These are phyloP conservation scores for Macrostomum cliftonense DNA, from an alignment of 2,888 invertebrate species.

Conservation along the genomic window DNA sequence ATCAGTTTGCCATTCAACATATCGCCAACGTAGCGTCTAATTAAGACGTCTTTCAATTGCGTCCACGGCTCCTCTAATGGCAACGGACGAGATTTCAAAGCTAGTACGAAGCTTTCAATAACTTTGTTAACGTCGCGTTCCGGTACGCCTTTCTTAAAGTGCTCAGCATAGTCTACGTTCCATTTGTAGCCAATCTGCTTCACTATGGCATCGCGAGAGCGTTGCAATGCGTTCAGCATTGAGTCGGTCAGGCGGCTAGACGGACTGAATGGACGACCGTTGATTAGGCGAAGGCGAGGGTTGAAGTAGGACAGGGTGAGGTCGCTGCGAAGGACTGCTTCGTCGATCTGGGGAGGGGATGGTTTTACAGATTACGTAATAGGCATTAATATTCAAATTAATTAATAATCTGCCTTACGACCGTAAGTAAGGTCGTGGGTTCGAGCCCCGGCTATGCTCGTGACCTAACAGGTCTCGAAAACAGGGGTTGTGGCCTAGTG, in stretches of 20 bases:
- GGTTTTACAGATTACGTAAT: no score
- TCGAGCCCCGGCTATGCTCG: no score
- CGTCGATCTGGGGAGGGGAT: no score
- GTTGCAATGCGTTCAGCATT: background rate
- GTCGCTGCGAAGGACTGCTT: no score
- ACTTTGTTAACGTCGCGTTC: slow-evolving; percentile 2
- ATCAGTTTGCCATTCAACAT: background rate
- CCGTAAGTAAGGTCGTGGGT: no score
- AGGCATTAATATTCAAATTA: no score
- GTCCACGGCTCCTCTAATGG: slow-evolving; percentile 4
- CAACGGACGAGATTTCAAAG: background rate
- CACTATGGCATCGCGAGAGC: background rate
- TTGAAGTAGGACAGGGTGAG: slow-evolving; percentile 5
- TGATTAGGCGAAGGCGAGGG: slow-evolving; percentile 2
- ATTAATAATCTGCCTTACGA: no score
- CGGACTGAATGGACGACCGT: background rate
- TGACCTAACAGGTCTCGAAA: no score
- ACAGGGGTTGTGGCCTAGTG: no score
- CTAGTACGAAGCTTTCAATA: slow-evolving; percentile 4
- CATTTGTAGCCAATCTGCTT: slow-evolving; percentile 4
- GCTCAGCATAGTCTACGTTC: slow-evolving; percentile 5
- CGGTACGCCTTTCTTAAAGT: slow-evolving; percentile 7
- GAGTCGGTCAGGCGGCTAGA: background rate
- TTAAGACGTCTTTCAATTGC: background rate
- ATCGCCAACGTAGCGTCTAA: background rate